phyloP scores from a whole-genome alignment of 1,140 invertebrate genomes.

The Antheraea mylitta region DNA sequence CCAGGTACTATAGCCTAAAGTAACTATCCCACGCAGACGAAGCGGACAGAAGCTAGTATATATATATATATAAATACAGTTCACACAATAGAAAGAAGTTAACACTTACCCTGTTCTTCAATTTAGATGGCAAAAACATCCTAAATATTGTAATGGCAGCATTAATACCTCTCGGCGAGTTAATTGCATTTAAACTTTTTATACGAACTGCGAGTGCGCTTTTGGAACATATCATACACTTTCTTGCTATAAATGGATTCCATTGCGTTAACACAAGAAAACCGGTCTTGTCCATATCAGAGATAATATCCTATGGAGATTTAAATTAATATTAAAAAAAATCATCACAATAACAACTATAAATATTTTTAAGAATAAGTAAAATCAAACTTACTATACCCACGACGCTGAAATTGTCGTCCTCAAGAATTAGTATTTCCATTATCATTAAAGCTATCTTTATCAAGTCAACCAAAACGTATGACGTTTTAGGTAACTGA shows the following conservation, averaged over 20 bases:
- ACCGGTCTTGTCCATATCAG: not conserved
- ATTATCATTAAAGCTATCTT: constrained; percentile 41
- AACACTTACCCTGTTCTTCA: constrained; percentile 13
- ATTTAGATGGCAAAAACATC: constrained; percentile 11
- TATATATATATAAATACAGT: no score
- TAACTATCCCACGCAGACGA: no score
- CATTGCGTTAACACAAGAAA: constrained; percentile 9
- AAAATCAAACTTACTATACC: not conserved
- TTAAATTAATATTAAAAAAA: not conserved
- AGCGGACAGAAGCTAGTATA: no score
- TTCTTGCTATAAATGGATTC: constrained; percentile 11
- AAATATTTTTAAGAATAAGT: not conserved
- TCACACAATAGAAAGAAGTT: no score
- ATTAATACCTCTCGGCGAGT: not conserved
- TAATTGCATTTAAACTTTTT: constrained; percentile 13
- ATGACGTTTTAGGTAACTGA: constrained; percentile 37
- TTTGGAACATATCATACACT: constrained; percentile 1
- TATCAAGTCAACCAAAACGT: constrained; percentile 37
- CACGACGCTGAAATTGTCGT: constrained; percentile 35
- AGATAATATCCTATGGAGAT: constrained; percentile 6
- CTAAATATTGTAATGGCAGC: constrained; percentile 5
- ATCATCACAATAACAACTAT: not conserved
- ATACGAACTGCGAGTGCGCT: constrained; percentile 9
- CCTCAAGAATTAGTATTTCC: constrained; percentile 40
- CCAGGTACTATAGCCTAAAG: no score